A percentile compares a stretch with the other conserved stretches of the same genome.
Evolutionary conservation across 2,888 invertebrate genomes (phyloP).

Genomic region (Tholera decimalis): DNA sequence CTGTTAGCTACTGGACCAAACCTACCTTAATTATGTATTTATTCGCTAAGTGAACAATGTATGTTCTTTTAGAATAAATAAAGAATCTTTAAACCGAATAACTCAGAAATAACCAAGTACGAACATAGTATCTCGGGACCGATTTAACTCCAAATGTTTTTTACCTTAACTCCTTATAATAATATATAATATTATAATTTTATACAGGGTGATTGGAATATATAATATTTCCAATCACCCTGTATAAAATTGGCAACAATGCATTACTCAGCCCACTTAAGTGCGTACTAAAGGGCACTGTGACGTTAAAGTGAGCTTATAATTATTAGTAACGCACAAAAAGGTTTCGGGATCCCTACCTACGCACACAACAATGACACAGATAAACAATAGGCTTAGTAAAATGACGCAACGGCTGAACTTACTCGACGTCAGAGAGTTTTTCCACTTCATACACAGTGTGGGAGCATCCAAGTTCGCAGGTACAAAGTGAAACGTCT

Average conservation of each 20-base stretch:
- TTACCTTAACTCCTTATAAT: too few relatives aligned
- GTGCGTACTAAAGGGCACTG: slow-evolving; percentile 1
- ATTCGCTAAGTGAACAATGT: too few relatives aligned
- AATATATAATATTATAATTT: too few relatives aligned
- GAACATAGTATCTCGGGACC: too few relatives aligned
- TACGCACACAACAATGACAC: slow-evolving; percentile 2
- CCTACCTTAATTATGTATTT: too few relatives aligned
- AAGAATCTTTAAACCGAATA: too few relatives aligned
- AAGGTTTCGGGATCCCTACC: slow-evolving; percentile 4
- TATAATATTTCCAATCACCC: too few relatives aligned
- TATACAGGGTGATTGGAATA: too few relatives aligned
- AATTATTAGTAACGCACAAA: not conserved
- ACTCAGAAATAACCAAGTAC: too few relatives aligned
- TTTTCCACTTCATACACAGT: slow-evolving; percentile 95
- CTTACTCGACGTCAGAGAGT: slow-evolving; percentile 92
- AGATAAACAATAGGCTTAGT: not conserved
- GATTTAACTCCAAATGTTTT: too few relatives aligned
- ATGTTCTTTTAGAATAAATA: too few relatives aligned
- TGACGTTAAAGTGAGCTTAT: slow-evolving; percentile 10
- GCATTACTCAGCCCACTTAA: not conserved
- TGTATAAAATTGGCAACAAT: not conserved
- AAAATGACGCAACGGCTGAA: slow-evolving; percentile 8
- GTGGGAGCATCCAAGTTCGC: slow-evolving; percentile 94
- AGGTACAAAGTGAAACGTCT: slow-evolving; percentile 92
- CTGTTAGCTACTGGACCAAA: too few relatives aligned